These are phyloP conservation scores for Delia radicum DNA, from an alignment of 1,140 invertebrate species.

Conservation along the genomic window DNA sequence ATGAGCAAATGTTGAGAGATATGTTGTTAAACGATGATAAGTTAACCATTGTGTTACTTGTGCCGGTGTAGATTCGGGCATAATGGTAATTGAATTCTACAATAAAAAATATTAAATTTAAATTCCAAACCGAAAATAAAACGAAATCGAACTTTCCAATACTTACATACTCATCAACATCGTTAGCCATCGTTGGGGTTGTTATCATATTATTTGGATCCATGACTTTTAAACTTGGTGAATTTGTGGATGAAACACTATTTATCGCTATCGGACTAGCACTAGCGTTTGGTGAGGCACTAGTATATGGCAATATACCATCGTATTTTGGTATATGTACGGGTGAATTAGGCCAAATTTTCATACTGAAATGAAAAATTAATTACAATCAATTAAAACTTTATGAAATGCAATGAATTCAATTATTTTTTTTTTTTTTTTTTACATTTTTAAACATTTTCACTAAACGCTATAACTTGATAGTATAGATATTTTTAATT, in stretches of 20 bases:
- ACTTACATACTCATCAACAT: conserved; percentile 47
- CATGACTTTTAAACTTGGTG: conserved; percentile 52
- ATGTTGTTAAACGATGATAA: conserved; percentile 73
- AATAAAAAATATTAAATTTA: conserved; percentile 11
- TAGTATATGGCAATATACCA: conserved; percentile 48
- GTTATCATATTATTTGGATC: conserved; percentile 53
- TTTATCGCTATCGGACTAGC: conserved; percentile 54
- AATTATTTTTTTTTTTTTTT: too few relatives aligned
- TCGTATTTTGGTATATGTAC: conserved; percentile 56
- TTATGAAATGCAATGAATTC: too few relatives aligned
- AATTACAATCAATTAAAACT: too few relatives aligned
- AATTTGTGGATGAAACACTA: conserved; percentile 55
- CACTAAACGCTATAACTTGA: too few relatives aligned
- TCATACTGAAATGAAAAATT: conserved; percentile 39
- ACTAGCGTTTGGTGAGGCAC: conserved; percentile 43
- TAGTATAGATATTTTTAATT: too few relatives aligned
- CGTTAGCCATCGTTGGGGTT: conserved; percentile 45
- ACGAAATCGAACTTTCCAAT: conserved; percentile 15
- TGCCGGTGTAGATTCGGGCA: conserved; percentile 63
- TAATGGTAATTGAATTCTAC: conserved; percentile 49
- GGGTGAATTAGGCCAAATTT: conserved; percentile 54
- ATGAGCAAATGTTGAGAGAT: conserved; percentile 74
- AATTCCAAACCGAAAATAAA: neutral
- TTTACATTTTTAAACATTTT: too few relatives aligned
- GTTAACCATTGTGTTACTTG: conserved; percentile 82